phyloP scores from a whole-genome alignment of 2,797 vertebrate genomes.

The Gambelia wislizenii region DNA sequence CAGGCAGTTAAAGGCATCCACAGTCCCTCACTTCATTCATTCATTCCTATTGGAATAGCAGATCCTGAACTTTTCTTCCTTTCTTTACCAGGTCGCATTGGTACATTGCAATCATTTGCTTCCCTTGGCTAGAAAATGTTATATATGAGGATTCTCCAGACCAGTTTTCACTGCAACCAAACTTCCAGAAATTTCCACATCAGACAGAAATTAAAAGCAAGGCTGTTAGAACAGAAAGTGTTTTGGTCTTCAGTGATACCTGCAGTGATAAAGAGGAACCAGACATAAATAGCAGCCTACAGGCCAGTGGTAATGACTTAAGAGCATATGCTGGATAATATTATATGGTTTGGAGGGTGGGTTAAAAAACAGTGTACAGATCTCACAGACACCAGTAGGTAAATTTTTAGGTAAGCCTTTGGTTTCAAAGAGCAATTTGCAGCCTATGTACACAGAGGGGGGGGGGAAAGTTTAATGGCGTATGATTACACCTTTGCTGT shows the following conservation, averaged over 20 bases:
- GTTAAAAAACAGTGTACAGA: background rate
- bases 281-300: slow-evolving; percentile 28
- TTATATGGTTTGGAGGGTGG: slow-evolving; percentile 4
- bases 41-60: background rate
- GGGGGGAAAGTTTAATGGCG: background rate
- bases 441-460: no score
- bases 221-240: slow-evolving; percentile 30
- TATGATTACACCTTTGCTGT: background rate
- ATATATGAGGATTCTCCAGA: slow-evolving; percentile 74
- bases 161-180: slow-evolving; percentile 37
- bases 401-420: background rate
- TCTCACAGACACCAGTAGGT: background rate
- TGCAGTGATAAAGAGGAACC: slow-evolving; percentile 41
- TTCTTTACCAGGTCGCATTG: slow-evolving; percentile 89
- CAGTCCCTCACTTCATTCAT: background rate
- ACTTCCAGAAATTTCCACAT: slow-evolving; percentile 43
- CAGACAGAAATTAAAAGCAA: slow-evolving; percentile 46
- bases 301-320: slow-evolving; percentile 52
- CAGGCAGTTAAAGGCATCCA: background rate
- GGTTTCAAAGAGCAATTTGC: background rate
- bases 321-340: slow-evolving; percentile 1
- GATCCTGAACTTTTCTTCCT: background rate
- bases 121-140: slow-evolving; percentile 88
- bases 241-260: slow-evolving; percentile 54
- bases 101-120: slow-evolving; percentile 97